A percentile compares a stretch with the other conserved stretches of the same genome.
phyloP scores from a whole-genome alignment of 2,888 invertebrate genomes.

The Notocelia uddmanniana region DNA sequence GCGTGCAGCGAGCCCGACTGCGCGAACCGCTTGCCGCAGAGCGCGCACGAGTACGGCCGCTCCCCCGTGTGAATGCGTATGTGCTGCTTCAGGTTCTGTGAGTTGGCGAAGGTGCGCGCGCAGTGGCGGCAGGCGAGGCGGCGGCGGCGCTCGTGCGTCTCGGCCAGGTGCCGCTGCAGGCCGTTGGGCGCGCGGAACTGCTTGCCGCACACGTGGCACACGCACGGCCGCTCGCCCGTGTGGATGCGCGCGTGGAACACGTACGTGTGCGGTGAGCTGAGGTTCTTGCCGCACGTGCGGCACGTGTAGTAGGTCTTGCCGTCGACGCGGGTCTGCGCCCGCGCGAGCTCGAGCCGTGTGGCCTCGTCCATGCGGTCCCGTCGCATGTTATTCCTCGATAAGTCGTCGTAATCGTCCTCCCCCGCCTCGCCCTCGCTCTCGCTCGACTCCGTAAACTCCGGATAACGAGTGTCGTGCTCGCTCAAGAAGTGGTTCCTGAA shows the following conservation, averaged over 20 bases:
- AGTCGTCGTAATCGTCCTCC: slow-evolving; percentile 67
- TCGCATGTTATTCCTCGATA: slow-evolving; percentile 71
- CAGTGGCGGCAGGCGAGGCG: slow-evolving; percentile 86
- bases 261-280: slow-evolving; percentile 87
- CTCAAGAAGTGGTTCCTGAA: slow-evolving; percentile 68
- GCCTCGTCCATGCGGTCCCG: slow-evolving; percentile 67
- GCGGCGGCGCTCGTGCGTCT: slow-evolving; percentile 87
- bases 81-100: slow-evolving; percentile 80
- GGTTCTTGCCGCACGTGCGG: slow-evolving; percentile 84
- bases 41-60: slow-evolving; percentile 84
- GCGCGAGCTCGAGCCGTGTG: slow-evolving; percentile 65
- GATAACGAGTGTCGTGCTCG: slow-evolving; percentile 55
- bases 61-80: slow-evolving; percentile 79
- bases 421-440: slow-evolving; percentile 54
- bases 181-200: slow-evolving; percentile 88
- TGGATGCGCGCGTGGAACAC: slow-evolving; percentile 88
- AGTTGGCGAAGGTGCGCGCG: slow-evolving; percentile 79
- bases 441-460: slow-evolving; percentile 62
- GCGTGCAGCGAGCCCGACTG: slow-evolving; percentile 88
- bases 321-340: slow-evolving; percentile 71
- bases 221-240: slow-evolving; percentile 88
- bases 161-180: slow-evolving; percentile 86
- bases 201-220: slow-evolving; percentile 88
- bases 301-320: slow-evolving; percentile 86
- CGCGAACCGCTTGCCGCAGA: slow-evolving; percentile 88